phyloP scores from a whole-genome alignment of 2,797 vertebrate species.

The Diplodus sargus region DNA sequence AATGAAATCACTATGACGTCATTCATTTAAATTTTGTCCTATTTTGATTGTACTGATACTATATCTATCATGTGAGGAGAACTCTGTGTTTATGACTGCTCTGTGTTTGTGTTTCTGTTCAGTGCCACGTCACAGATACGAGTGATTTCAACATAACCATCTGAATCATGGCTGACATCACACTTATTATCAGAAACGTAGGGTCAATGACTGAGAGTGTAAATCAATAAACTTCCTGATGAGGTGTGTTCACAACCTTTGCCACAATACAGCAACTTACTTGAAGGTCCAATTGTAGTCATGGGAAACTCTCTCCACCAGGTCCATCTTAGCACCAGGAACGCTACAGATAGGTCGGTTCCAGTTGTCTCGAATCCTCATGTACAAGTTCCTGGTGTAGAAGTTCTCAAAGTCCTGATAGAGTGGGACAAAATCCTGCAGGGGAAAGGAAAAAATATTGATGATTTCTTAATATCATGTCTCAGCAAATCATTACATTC shows the following conservation, averaged over 20 bases:
- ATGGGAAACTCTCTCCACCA: constrained; percentile 90
- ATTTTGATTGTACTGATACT: background rate
- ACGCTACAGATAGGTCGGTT: constrained; percentile 95
- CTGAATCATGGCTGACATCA: constrained; percentile 42
- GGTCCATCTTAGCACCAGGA: constrained; percentile 94
- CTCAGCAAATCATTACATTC: background rate
- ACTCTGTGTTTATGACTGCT: background rate
- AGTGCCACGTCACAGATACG: constrained; percentile 42
- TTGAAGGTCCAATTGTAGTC: constrained; percentile 98
- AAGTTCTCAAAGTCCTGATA: constrained; percentile 99
- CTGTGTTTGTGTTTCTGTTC: background rate
- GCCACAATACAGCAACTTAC: constrained; percentile 81
- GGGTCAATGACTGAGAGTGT: constrained; percentile 31
- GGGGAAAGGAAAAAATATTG: background rate
- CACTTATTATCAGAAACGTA: constrained; percentile 30
- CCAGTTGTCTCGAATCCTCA: constrained; percentile 98
- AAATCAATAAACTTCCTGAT: constrained; percentile 20
- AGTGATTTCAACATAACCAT: constrained; percentile 28
- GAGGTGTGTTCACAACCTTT: background rate
- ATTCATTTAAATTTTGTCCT: background rate
- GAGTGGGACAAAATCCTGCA: constrained; percentile 95
- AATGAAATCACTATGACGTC: background rate
- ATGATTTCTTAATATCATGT: background rate
- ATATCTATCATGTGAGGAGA: background rate
- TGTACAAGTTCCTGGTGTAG: constrained; percentile 97